These are phyloP conservation scores for Lepus oiostolus DNA, from an alignment of 2,797 vertebrate genomes.

Conservation along the genomic window DNA sequence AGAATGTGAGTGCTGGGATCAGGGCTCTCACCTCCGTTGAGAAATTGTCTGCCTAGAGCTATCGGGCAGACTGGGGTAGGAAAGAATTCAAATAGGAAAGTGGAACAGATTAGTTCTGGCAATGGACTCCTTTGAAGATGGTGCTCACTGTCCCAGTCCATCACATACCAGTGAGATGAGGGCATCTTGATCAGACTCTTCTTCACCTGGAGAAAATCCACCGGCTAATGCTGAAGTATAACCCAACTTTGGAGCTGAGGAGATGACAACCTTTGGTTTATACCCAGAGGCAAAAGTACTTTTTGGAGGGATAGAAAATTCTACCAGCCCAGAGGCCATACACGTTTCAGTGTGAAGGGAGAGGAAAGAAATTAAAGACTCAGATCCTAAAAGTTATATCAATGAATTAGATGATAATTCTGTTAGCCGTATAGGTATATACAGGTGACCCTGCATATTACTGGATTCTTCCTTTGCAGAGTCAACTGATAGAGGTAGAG, in stretches of 20 bases:
- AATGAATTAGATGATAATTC: conserved; percentile 11
- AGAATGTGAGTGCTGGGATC: not conserved
- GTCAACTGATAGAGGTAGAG: too few relatives aligned
- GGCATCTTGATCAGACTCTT: not conserved
- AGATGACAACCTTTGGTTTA: not conserved
- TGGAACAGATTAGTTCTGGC: not conserved
- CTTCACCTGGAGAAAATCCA: not conserved
- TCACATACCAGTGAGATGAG: not conserved
- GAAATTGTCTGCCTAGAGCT: not conserved
- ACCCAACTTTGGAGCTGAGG: not conserved
- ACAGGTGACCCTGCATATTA: too few relatives aligned
- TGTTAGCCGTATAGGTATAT: not conserved
- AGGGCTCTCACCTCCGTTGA: not conserved
- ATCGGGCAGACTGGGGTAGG: not conserved
- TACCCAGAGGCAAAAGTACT: not conserved
- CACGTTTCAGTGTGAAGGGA: not conserved
- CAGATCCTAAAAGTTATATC: not conserved
- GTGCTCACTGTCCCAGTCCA: not conserved
- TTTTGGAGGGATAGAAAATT: not conserved
- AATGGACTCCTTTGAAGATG: not conserved
- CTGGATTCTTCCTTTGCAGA: too few relatives aligned
- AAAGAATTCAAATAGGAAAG: not conserved
- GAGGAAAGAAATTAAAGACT: conserved; percentile 41
- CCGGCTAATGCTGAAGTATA: not conserved
- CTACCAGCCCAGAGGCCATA: not conserved